Evolutionary conservation across 2,113 vertebrate genomes (phyloP).

Genomic region (Vombatus ursinus): DNA sequence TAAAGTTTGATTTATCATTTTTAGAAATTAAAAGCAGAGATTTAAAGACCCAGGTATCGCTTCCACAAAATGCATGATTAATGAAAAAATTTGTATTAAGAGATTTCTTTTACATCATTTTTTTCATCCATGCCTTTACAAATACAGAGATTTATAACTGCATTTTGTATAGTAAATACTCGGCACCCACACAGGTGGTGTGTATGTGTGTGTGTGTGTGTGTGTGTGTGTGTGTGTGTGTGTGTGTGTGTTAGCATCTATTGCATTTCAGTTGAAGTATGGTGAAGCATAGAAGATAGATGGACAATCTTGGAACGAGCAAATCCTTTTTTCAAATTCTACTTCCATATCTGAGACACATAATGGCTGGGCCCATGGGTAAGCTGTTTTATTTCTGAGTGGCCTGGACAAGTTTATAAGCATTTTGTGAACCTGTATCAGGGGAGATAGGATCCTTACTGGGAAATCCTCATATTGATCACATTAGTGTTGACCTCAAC

Average conservation of each 20-base stretch:
- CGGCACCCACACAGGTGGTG: no score
- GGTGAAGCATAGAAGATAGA: background rate
- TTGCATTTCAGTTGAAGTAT: background rate
- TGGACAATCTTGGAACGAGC: background rate
- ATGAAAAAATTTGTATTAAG: background rate
- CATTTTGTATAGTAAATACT: background rate
- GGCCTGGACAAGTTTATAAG: background rate
- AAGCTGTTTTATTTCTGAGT: background rate
- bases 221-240: background rate
- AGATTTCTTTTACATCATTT: background rate
- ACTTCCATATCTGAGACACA: background rate
- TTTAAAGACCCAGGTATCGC: background rate
- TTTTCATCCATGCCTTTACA: background rate
- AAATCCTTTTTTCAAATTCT: background rate
- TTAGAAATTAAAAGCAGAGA: background rate
- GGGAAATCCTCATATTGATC: background rate
- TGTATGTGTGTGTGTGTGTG: no score
- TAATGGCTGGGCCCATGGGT: background rate
- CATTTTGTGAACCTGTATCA: background rate
- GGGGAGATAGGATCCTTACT: background rate
- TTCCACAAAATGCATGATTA: background rate
- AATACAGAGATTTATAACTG: background rate
- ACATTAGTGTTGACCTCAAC: background rate
- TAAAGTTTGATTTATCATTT: background rate
- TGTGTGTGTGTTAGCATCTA: background rate